A percentile compares a stretch with the other conserved stretches of the same genome.
Evolutionary conservation across 2,888 invertebrate genomes (phyloP).

Genomic region (Drosophila longiperda): DNA sequence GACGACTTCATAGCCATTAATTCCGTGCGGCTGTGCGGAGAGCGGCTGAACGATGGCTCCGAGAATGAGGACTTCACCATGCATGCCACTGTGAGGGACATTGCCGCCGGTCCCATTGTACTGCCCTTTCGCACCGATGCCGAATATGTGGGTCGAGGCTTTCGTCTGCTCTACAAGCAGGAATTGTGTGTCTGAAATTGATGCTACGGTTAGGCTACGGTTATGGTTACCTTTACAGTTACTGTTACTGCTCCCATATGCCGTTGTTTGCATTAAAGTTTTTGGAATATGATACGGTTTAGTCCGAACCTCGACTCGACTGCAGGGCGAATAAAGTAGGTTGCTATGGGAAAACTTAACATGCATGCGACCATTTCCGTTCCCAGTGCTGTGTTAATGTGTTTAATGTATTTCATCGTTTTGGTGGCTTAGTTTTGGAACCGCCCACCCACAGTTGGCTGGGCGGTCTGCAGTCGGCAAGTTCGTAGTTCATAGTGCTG

Average conservation of each 20-base stretch:
- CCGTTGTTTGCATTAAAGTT: conserved; percentile 60
- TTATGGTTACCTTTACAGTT: conserved; percentile 33
- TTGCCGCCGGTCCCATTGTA: conserved; percentile 89
- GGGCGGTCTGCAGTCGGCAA: conserved; percentile 54
- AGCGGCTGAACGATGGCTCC: conserved; percentile 89
- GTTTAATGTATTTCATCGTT: conserved; percentile 78
- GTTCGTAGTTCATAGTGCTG: conserved; percentile 68
- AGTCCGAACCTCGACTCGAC: conserved; percentile 49
- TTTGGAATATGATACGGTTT: conserved; percentile 65
- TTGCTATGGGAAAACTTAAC: conserved; percentile 62
- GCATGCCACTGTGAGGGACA: conserved; percentile 90
- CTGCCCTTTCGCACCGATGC: conserved; percentile 89
- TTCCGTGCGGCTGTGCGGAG: conserved; percentile 90
- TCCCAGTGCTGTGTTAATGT: conserved; percentile 79
- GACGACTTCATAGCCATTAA: conserved; percentile 90
- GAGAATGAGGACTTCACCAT: conserved; percentile 86
- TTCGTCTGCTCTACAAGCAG: conserved; percentile 89
- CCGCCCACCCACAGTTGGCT: conserved; percentile 68
- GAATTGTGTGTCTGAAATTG: conserved; percentile 86
- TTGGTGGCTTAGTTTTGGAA: conserved; percentile 75
- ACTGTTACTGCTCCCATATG: conserved; percentile 38
- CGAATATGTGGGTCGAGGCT: conserved; percentile 89
- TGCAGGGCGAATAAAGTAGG: conserved; percentile 48
- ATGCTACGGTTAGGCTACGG: conserved; percentile 20
- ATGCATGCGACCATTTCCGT: conserved; percentile 73